A percentile compares a stretch with the other conserved stretches of the same genome.
Evolutionary conservation across 2,113 vertebrate genomes (phyloP).

Genomic region (Salminus brasiliensis): DNA sequence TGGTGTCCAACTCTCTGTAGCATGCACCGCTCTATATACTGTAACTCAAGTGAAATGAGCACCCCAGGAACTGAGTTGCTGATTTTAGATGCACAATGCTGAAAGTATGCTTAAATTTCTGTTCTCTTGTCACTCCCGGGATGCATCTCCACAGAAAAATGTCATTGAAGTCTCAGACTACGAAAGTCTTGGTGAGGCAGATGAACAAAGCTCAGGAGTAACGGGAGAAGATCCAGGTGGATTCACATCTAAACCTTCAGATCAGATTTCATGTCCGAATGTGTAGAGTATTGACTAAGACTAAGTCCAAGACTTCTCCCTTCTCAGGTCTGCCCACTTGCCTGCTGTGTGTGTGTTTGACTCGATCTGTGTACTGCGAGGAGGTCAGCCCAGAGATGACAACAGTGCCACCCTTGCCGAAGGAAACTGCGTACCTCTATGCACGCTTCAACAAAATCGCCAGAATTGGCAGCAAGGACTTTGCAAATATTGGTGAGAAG

Average conservation of each 20-base stretch:
- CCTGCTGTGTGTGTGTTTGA: slow-evolving; percentile 89
- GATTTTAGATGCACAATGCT: neutral
- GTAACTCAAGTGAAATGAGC: neutral
- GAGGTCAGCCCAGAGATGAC: slow-evolving; percentile 81
- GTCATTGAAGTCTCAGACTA: slow-evolving; percentile 40
- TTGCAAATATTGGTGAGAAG: slow-evolving; percentile 85
- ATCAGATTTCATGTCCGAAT: neutral
- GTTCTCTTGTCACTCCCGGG: slow-evolving; percentile 14
- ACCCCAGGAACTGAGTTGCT: neutral
- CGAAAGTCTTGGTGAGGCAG: slow-evolving; percentile 36
- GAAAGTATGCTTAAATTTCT: neutral
- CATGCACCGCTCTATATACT: neutral
- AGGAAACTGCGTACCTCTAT: slow-evolving; percentile 89
- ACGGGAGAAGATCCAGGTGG: slow-evolving; percentile 49
- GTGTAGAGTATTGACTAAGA: neutral
- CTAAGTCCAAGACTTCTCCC: no score
- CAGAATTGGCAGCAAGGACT: slow-evolving; percentile 85
- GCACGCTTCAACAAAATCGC: slow-evolving; percentile 93
- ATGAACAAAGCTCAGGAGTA: slow-evolving; percentile 18
- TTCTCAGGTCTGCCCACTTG: slow-evolving; percentile 87
- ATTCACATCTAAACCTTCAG: slow-evolving; percentile 38
- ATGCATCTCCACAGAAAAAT: slow-evolving; percentile 56
- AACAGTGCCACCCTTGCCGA: slow-evolving; percentile 85
- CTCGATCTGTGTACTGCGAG: slow-evolving; percentile 94
- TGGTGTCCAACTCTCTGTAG: neutral